Evolutionary conservation across 35 echinoderm and acorn worm species (phyloP).

Genomic region (Lytechinus pictus): DNA sequence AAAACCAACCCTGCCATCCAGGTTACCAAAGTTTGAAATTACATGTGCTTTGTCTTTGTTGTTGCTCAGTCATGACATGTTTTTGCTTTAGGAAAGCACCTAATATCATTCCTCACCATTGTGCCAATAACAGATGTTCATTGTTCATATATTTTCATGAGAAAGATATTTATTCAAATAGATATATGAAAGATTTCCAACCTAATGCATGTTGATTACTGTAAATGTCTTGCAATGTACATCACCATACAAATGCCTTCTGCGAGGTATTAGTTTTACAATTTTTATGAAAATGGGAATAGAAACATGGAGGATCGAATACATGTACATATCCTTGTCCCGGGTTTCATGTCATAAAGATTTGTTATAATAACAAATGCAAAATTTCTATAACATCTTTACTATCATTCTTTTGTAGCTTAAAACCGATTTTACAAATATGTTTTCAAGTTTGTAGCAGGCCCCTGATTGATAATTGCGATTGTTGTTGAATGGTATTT

Average conservation of each 20-base stretch:
- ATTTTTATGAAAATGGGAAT: background rate
- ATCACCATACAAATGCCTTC: background rate
- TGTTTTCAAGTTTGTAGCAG: no score
- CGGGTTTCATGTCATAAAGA: background rate
- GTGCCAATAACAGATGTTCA: background rate
- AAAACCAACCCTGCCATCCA: conserved; percentile 13
- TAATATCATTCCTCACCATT: background rate
- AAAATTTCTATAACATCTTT: no score
- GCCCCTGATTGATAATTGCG: no score
- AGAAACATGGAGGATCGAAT: background rate
- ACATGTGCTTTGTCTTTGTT: background rate
- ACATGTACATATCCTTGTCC: background rate
- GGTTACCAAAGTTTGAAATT: background rate
- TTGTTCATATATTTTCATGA: background rate
- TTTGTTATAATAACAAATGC: no score
- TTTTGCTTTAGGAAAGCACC: background rate
- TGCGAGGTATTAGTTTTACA: background rate
- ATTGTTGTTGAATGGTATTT: no score
- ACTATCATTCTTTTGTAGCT: no score
- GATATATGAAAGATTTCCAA: background rate
- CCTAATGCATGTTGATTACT: background rate
- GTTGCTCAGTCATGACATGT: background rate
- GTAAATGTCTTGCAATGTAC: background rate
- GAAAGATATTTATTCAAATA: background rate
- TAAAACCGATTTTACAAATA: no score